Evolutionary conservation across 2,113 vertebrate genomes (phyloP).

Genomic region (Thalassarche chlororhynchos): DNA sequence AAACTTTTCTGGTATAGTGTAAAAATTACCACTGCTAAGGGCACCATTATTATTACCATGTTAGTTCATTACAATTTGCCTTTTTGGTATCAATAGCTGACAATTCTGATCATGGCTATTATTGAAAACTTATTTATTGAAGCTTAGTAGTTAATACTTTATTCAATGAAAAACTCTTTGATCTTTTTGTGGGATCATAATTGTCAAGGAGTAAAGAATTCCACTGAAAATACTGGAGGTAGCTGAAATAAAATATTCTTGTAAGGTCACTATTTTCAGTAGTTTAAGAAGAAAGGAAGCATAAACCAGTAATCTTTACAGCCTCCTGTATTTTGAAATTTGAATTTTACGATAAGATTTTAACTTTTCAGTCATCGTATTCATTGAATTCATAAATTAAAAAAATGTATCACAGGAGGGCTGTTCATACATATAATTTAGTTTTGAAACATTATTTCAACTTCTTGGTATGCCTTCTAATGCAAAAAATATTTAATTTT

Average conservation of each 20-base stretch:
- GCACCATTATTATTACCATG: not conserved
- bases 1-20: not conserved
- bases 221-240: not conserved
- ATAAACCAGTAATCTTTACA: not conserved
- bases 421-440: not conserved
- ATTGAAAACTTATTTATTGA: not conserved
- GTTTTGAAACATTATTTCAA: not conserved
- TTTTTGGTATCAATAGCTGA: not conserved
- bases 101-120: not conserved
- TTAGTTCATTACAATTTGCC: not conserved
- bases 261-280: not conserved
- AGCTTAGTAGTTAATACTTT: not conserved
- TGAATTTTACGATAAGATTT: not conserved
- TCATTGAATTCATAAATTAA: not conserved
- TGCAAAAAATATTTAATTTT: not conserved
- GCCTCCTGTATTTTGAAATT: not conserved
- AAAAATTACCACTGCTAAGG: not conserved
- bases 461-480: not conserved
- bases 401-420: not conserved
- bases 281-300: not conserved
- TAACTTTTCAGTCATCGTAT: not conserved
- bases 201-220: not conserved
- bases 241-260: not conserved
- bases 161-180: not conserved
- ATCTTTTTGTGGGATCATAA: not conserved